These are phyloP conservation scores for Drosophila picticornis DNA, from an alignment of 2,888 invertebrate genomes.

Conservation along the genomic window DNA sequence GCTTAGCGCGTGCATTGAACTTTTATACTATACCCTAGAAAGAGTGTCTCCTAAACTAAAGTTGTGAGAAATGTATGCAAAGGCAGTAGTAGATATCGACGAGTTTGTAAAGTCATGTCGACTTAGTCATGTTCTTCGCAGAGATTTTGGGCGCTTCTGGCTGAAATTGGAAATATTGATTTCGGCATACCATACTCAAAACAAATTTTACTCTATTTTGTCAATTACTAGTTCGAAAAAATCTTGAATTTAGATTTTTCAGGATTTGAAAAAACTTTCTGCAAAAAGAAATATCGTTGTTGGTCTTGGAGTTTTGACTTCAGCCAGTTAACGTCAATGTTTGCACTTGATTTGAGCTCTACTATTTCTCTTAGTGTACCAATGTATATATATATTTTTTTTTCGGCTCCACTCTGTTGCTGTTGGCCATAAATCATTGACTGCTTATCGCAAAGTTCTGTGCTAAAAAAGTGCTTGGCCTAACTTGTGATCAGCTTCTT, in stretches of 20 bases:
- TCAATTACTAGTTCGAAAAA: background rate
- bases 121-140: background rate
- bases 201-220: background rate
- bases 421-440: slow-evolving; percentile 71
- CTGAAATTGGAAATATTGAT: background rate
- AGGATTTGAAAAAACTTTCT: background rate
- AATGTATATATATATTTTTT: background rate
- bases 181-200: background rate
- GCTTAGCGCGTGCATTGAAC: slow-evolving; percentile 55
- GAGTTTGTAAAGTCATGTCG: background rate
- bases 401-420: background rate
- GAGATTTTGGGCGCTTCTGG: background rate
- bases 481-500: slow-evolving; percentile 13
- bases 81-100: background rate
- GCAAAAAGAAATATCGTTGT: background rate
- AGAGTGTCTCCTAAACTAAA: background rate
- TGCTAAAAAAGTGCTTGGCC: slow-evolving; percentile 28
- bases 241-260: background rate
- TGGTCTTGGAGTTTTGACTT: background rate
- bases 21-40: background rate
- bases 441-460: slow-evolving; percentile 60
- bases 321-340: background rate
- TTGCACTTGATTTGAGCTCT: background rate
- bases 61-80: background rate
- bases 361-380: background rate